phyloP scores from a whole-genome alignment of 2,888 invertebrate species.

The Cephus runcator region DNA sequence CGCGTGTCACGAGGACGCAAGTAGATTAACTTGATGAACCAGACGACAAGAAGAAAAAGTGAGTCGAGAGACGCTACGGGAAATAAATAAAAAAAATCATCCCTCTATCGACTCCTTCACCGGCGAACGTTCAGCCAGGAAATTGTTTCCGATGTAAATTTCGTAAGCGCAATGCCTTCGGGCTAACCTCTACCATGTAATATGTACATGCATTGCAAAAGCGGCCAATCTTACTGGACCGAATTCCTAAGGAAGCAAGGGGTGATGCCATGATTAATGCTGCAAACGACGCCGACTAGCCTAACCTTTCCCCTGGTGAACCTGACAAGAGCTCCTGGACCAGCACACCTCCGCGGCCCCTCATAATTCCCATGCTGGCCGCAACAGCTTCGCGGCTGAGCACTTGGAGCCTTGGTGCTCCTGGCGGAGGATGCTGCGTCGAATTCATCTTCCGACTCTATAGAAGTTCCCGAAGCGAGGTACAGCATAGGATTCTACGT shows the following conservation, averaged over 20 bases:
- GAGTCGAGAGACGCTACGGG: not conserved
- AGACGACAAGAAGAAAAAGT: not conserved
- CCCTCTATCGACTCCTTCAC: not conserved
- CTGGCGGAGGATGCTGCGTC: not conserved
- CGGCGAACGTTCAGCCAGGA: not conserved
- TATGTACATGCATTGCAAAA: not conserved
- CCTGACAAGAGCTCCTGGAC: not conserved
- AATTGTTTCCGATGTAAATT: not conserved
- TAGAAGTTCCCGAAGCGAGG: not conserved
- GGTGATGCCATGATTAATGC: slow-evolving; percentile 52
- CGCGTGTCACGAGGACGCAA: slow-evolving; percentile 26
- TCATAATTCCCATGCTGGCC: slow-evolving; percentile 17
- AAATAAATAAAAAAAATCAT: not conserved
- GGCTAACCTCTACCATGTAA: not conserved
- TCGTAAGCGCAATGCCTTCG: not conserved
- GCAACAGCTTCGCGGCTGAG: slow-evolving; percentile 21
- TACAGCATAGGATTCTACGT: not conserved
- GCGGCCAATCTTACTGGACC: slow-evolving; percentile 35
- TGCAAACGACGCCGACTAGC: slow-evolving; percentile 39
- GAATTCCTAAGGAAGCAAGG: slow-evolving; percentile 24
- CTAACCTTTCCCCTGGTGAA: slow-evolving; percentile 15
- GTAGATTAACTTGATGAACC: not conserved
- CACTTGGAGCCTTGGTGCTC: not conserved
- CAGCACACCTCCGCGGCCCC: not conserved
- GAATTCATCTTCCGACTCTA: not conserved